phyloP scores from a whole-genome alignment of 1,140 invertebrate genomes.

The Phocides pigmalion region DNA sequence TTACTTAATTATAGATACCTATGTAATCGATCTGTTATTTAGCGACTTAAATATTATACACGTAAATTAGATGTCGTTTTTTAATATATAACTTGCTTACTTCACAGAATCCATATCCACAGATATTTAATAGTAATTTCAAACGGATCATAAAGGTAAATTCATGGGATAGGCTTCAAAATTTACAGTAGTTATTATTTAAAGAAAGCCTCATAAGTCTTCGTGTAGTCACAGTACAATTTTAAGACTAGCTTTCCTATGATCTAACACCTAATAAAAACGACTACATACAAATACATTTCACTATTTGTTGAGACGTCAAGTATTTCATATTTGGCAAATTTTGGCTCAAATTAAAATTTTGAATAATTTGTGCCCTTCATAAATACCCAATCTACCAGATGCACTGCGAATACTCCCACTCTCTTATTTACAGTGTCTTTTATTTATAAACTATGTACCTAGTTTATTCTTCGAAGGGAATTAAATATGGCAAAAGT shows the following conservation, averaged over 20 bases:
- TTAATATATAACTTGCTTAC: too few relatives aligned
- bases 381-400: neutral
- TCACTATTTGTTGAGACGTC: constrained; percentile 35
- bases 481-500: neutral
- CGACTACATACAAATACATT: constrained; percentile 29
- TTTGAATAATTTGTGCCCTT: constrained; percentile 37
- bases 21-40: neutral
- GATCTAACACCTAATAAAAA: constrained; percentile 29
- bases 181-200: too few relatives aligned
- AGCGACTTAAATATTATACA: neutral
- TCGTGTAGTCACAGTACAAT: constrained; percentile 15
- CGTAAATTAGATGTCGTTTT: neutral
- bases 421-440: neutral
- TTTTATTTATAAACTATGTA: constrained; percentile 3
- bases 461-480: too few relatives aligned
- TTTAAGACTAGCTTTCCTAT: constrained; percentile 19
- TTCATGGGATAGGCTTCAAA: too few relatives aligned
- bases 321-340: constrained; percentile 61
- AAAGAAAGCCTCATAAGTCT: constrained; percentile 15
- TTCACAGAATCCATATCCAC: too few relatives aligned
- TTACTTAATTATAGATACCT: neutral
- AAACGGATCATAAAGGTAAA: too few relatives aligned
- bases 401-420: constrained; percentile 4
- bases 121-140: too few relatives aligned
- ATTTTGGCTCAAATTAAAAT: constrained; percentile 76